Evolutionary conservation across 1,140 invertebrate species (phyloP), one percentile per base, ranked within the genome.

Genomic region (Lordiphosa mommai): DNA sequence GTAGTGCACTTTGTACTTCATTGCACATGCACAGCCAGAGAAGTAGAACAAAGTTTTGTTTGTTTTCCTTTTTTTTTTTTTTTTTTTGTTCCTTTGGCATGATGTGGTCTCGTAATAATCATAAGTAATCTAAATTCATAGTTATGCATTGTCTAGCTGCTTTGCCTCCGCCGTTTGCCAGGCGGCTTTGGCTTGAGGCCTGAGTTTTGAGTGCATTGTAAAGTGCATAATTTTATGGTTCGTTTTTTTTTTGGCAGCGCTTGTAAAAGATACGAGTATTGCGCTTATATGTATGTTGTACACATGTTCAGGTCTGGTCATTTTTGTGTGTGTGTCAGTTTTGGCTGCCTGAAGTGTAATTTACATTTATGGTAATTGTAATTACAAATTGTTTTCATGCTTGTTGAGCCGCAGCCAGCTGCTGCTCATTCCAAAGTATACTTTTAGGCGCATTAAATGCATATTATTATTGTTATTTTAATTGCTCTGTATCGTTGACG

Each of bases 111-210:
- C 52, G 59, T 64, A 52, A 64, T 64, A 47, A 59, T 68, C 65
- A 64, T 53, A 64, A 48, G 60, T 68, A 64, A 68, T 68, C 65
- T 68, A 64, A 68, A 68, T 68, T 68, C 65, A 68, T 60, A 59
- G 65, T 58, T 58, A 68, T 68, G 53, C 47, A 38, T 33, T 63
- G 46, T 57, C 17, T 44, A 17, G 30, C 14, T 34, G 2, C 20
- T 3, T 29, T 16, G 34, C 8, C 34, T 3, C 12, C 17, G 5
- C 41, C 40, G n/a, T 33, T 23, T 38, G 2, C n/a, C n/a, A 8
- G 12, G 7, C 17, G 9, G n/a, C 14, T 40, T 5, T 16, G 29
- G 10, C 38, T 29, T 23, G 36, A 7, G 9, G 17, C n/a, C 52
- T 6, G 9, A 23, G 17, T 43, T 27, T 43, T 27, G 40, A 59